Evolutionary conservation across 2,797 vertebrate species (phyloP).

Genomic region (Lates japonicus): DNA sequence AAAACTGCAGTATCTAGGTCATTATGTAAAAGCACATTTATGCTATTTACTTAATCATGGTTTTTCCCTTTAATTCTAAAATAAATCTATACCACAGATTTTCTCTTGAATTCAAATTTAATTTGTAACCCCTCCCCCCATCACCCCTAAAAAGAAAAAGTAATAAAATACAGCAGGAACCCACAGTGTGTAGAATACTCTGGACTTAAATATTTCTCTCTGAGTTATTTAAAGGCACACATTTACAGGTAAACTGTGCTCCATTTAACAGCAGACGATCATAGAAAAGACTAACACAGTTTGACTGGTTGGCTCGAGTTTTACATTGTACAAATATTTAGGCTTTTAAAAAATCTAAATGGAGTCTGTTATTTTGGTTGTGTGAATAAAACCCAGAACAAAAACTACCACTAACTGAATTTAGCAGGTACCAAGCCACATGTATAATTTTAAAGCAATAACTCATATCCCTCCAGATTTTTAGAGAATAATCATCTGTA

Average conservation of each 20-base stretch:
- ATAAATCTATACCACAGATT: conserved; percentile 31
- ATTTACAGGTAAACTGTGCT: conserved; percentile 29
- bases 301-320: conserved; percentile 19
- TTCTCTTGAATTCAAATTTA: not conserved
- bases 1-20: conserved; percentile 11
- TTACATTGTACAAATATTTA: not conserved
- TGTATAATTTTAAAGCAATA: not conserved
- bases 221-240: conserved; percentile 45
- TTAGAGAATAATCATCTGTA: not conserved
- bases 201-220: conserved; percentile 4
- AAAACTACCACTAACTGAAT: not conserved
- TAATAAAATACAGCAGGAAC: conserved; percentile 44
- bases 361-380: not conserved
- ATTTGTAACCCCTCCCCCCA: not conserved
- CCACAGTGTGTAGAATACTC: conserved; percentile 16
- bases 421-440: not conserved
- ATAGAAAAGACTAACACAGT: not conserved
- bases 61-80: conserved; percentile 48
- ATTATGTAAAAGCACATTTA: conserved; percentile 11
- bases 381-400: not conserved
- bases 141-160: not conserved
- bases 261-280: not conserved
- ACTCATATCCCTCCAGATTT: not conserved
- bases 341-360: not conserved
- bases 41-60: conserved; percentile 37